These are phyloP conservation scores for Rhopalosiphum maidis DNA, from an alignment of 1,140 invertebrate species.

Conservation along the genomic window DNA sequence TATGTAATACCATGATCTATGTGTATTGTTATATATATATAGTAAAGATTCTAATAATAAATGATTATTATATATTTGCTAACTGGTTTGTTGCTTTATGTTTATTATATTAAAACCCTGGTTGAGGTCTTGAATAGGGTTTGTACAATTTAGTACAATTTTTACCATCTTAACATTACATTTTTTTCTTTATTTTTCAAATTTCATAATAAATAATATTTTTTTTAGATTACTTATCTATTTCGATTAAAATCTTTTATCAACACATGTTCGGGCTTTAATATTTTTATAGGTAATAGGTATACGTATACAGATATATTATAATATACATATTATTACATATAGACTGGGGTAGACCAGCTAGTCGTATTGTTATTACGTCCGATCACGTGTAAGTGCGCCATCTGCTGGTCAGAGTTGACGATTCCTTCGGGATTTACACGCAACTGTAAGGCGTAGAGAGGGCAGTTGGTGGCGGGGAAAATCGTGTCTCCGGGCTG, in stretches of 20 bases:
- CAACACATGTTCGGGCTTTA: too few relatives aligned
- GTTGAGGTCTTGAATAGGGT: too few relatives aligned
- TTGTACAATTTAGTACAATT: too few relatives aligned
- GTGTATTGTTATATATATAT: too few relatives aligned
- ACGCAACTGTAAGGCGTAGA: background rate
- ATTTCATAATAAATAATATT: background rate
- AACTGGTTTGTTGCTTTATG: too few relatives aligned
- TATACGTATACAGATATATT: too few relatives aligned
- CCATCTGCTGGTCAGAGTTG: conserved; percentile 33
- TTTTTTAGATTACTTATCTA: background rate
- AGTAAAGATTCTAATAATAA: too few relatives aligned
- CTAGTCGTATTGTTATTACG: background rate
- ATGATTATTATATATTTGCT: too few relatives aligned
- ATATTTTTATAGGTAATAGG: background rate
- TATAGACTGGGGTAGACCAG: background rate
- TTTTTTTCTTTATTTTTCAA: background rate
- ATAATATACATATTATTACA: background rate
- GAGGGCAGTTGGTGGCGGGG: background rate
- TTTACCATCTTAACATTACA: background rate
- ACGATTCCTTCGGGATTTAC: conserved; percentile 28
- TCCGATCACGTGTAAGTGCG: background rate
- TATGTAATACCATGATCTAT: too few relatives aligned
- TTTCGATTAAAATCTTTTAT: background rate
- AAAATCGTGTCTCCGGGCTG: conserved; percentile 42
- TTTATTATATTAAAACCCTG: too few relatives aligned